These are phyloP conservation scores for Calliopum simillimum DNA, from an alignment of 2,888 invertebrate genomes.

Conservation along the genomic window DNA sequence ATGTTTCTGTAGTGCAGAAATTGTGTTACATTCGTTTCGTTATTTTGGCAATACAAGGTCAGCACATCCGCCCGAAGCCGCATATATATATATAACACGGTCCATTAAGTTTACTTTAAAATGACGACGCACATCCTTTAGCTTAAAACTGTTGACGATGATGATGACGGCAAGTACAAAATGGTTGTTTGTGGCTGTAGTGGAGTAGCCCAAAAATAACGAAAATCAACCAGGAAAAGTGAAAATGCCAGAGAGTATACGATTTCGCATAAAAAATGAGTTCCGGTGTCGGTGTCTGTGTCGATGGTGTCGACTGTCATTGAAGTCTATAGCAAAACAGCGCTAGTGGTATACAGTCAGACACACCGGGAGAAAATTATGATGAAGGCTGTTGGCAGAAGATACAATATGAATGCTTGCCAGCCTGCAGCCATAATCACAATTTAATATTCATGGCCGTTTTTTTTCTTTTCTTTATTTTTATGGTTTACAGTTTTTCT, in stretches of 20 bases:
- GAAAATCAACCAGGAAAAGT: not conserved
- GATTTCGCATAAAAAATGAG: conserved; percentile 6
- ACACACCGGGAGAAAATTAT: too few relatives aligned
- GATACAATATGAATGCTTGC: not conserved
- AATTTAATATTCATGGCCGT: conserved; percentile 22
- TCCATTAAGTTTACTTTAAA: conserved; percentile 14
- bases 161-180: too few relatives aligned
- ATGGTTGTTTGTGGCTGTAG: not conserved
- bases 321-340: not conserved
- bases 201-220: not conserved
- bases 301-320: conserved; percentile 20
- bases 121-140: not conserved
- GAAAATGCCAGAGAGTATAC: not conserved
- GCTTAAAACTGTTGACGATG: not conserved
- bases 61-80: too few relatives aligned
- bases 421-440: conserved; percentile 18
- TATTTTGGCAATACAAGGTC: too few relatives aligned
- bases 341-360: not conserved
- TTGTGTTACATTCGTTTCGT: too few relatives aligned
- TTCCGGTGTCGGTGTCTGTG: conserved; percentile 11
- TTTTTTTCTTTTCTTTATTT: not conserved
- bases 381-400: not conserved
- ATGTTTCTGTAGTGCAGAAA: too few relatives aligned
- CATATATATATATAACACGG: not conserved
- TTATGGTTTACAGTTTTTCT: too few relatives aligned